Evolutionary conservation across 2,888 invertebrate genomes (phyloP).

Genomic region (Margaritifera margaritifera): DNA sequence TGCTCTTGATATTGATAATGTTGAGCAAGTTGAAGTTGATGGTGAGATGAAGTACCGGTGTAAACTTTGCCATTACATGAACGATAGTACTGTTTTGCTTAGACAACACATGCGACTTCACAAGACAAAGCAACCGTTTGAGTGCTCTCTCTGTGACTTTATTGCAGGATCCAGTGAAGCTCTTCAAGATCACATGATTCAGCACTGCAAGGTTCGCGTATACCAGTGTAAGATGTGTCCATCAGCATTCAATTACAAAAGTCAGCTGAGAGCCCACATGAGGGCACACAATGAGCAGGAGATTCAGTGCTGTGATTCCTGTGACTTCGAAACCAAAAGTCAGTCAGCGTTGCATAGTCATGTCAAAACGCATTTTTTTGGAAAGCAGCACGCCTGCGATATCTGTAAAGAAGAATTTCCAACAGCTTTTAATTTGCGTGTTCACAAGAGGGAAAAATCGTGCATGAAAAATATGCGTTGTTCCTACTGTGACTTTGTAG

Average conservation of each 20-base stretch:
- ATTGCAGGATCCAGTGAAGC: constrained; percentile 62
- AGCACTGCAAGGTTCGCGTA: constrained; percentile 68
- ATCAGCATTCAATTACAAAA: constrained; percentile 68
- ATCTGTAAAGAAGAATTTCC: constrained; percentile 44
- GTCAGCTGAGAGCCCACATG: constrained; percentile 71
- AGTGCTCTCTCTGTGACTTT: constrained; percentile 69
- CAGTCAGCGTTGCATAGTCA: constrained; percentile 47
- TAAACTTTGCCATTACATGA: constrained; percentile 68
- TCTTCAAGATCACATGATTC: constrained; percentile 69
- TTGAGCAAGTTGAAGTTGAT: constrained; percentile 55
- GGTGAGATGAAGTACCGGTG: constrained; percentile 60
- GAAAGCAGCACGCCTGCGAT: constrained; percentile 50
- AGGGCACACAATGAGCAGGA: constrained; percentile 64
- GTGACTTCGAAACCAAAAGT: constrained; percentile 64
- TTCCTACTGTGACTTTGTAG: constrained; percentile 56
- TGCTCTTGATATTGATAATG: constrained; percentile 55
- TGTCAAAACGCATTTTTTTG: constrained; percentile 41
- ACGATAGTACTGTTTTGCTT: constrained; percentile 53
- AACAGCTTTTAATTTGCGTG: constrained; percentile 36
- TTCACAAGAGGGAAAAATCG: constrained; percentile 38
- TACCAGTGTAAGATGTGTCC: constrained; percentile 69
- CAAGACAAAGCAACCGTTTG: constrained; percentile 66
- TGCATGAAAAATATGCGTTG: constrained; percentile 38
- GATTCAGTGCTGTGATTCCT: constrained; percentile 59
- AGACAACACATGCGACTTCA: constrained; percentile 68